phyloP scores from a whole-genome alignment of 2,797 vertebrate genomes.

The Adrianichthys oophorus region DNA sequence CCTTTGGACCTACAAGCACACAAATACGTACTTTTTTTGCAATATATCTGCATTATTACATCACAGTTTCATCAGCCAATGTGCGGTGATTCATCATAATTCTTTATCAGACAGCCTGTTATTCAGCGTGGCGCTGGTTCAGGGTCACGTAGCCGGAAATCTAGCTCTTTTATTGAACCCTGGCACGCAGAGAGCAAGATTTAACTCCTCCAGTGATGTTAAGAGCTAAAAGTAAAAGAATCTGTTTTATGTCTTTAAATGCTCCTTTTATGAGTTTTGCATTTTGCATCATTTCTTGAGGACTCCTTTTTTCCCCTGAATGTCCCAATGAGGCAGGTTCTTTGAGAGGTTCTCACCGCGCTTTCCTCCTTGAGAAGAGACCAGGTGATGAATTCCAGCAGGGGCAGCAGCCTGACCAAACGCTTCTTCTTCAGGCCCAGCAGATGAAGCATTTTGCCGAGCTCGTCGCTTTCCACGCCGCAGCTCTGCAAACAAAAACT shows the following conservation, averaged over 20 bases:
- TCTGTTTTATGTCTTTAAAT: too few relatives aligned
- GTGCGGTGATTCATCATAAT: slow-evolving; percentile 2
- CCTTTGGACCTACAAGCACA: too few relatives aligned
- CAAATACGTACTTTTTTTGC: too few relatives aligned
- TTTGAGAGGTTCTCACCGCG: slow-evolving; percentile 48
- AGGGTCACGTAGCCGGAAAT: not conserved
- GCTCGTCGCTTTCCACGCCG: slow-evolving; percentile 68
- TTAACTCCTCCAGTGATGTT: not conserved
- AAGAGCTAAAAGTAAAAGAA: slow-evolving; percentile 8
- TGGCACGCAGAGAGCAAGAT: slow-evolving; percentile 13
- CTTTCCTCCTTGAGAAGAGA: slow-evolving; percentile 77
- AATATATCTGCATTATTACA: too few relatives aligned
- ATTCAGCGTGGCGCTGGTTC: slow-evolving; percentile 5
- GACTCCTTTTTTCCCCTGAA: not conserved
- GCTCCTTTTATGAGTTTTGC: too few relatives aligned
- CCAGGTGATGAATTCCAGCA: slow-evolving; percentile 84
- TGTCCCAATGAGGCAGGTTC: too few relatives aligned
- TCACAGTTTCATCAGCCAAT: not conserved
- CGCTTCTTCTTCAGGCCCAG: slow-evolving; percentile 75
- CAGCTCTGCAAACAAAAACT: slow-evolving; percentile 55
- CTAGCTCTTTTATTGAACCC: slow-evolving; percentile 4
- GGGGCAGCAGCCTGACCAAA: slow-evolving; percentile 68
- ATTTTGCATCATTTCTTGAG: not conserved
- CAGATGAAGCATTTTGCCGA: slow-evolving; percentile 61
- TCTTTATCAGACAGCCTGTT: not conserved